These are phyloP conservation scores for Ceratina calcarata DNA, from an alignment of 1,140 invertebrate genomes.

Conservation along the genomic window DNA sequence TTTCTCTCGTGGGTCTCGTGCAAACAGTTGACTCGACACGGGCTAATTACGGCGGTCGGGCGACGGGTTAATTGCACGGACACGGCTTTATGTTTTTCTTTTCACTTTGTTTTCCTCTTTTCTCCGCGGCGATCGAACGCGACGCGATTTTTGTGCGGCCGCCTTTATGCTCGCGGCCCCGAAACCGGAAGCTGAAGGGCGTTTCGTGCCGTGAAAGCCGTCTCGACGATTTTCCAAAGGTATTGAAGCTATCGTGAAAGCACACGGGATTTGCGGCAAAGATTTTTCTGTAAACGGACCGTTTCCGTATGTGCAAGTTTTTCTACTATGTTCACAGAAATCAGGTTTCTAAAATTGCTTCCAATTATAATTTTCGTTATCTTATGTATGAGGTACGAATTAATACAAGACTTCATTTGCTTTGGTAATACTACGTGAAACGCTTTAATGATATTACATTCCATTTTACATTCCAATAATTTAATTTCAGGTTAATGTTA, in stretches of 20 bases:
- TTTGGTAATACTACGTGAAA: too few relatives aligned
- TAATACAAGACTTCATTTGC: too few relatives aligned
- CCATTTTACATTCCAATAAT: too few relatives aligned
- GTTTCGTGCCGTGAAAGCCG: background rate
- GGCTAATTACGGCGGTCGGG: slow-evolving; percentile 23
- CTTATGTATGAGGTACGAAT: too few relatives aligned
- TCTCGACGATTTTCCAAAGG: background rate
- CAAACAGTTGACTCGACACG: slow-evolving; percentile 40
- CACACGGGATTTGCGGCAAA: background rate
- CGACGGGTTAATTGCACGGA: slow-evolving; percentile 41
- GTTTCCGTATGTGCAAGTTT: too few relatives aligned
- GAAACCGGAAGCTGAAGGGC: background rate
- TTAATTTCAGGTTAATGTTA: too few relatives aligned
- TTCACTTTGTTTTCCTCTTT: too few relatives aligned
- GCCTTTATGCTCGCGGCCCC: background rate
- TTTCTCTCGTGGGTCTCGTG: slow-evolving; percentile 18
- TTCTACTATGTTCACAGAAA: too few relatives aligned
- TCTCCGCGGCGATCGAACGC: slow-evolving; percentile 29
- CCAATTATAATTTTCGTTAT: too few relatives aligned
- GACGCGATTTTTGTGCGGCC: slow-evolving; percentile 7
- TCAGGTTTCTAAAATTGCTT: too few relatives aligned
- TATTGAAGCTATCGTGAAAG: background rate
- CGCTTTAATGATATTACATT: too few relatives aligned
- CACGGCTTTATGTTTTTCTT: slow-evolving; percentile 20
- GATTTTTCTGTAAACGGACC: background rate